Evolutionary conservation across 1,140 invertebrate species (phyloP), one percentile per base, ranked within the genome.

Genomic region (Drosophila kohkoa): DNA sequence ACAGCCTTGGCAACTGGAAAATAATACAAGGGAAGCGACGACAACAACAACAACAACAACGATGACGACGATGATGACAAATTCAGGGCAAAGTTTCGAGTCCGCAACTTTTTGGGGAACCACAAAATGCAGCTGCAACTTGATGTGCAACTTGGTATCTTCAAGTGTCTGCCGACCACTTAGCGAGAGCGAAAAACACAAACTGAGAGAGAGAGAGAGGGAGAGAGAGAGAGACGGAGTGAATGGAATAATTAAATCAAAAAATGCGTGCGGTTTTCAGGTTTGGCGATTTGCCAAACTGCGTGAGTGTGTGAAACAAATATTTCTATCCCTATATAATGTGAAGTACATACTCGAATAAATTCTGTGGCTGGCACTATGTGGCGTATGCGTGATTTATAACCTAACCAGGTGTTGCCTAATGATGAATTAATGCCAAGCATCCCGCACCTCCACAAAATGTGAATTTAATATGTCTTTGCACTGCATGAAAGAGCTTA

Each of bases 311-410:
- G 10, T 2, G n/a, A 43, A 13, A 43, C 4, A 13, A n/a, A 43
- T 43, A 13, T 43, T 43, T 43, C 41, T 43, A 43, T n/a, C 41
- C 41, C 11, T 43, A 43, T 11, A 43, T 25, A 25, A 25, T 25
- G 4, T 6, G n/a, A 7, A 43, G 41, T 43, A 13, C 41, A 38
- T 38, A 38, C 35, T 38, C 10, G 11, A 43, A 43, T 43, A 43
- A 43, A 43, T 43, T n/a, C 73, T 48, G 11, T 16, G 46, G 43
- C 67, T 54, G 67, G 68, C 68, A 73, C 75, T 54, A 75, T 41
- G 43, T 41, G 75, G 80, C 80, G 80, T 82, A 82, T 82, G 41
- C 80, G 80, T 82, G 80, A 82, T 82, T 79, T 82, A 82, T 67
- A 51, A 51, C 57, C 43, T 32, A 41, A 7, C 51, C 75, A 69